Base-by-base conservation (phyloP, 2,888 invertebrate species). In the Zaprionus lineosus region DNA sequence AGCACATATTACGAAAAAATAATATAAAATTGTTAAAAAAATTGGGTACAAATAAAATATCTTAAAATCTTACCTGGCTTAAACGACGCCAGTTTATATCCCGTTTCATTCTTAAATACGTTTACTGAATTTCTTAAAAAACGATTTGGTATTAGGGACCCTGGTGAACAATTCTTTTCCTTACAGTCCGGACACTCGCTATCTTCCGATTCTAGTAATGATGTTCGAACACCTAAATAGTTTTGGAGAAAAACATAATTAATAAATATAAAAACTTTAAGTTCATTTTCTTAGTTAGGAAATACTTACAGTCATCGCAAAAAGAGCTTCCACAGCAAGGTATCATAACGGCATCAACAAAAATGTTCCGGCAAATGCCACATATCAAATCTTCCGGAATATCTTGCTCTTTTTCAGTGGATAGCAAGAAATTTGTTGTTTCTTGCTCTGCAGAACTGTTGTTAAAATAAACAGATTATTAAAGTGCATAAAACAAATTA, bases 251-350 rank as follows among this genome's bases (percentile, higher is more conserved):
- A 6, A 11, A 29, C 11, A 18, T 8, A 21, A 24, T 40, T 37
- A 37, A 11, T 11, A 5, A 9, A 15, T 12, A 33, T n/a, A n/a
- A n/a, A n/a, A n/a, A n/a, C n/a, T n/a, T 24, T 24, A 2, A 1
- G 6, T 24, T 24, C 6, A 2, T 24, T 4, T 8, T 24, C 24
- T 8, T 8, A 24, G 6, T 8, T 24, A 24, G 4, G 16, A 16
- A n/a, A 44, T 53, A 91, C 94, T 92, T 92, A 95, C 99, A 99
- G 90, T 99, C 98, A 90, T 99, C 98, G 90, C 99, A 99, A 91
- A 97, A 99, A 6, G 98, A 98, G 90, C 97, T 97, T 2, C 98
- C 99, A 90, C 99, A 99, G 89, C 99, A 99, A 0, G 98, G 97
- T 88, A 98, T 97, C 93, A 99, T 95, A 18, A 99, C 98, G 26